These are phyloP conservation scores for pig (Sus scrofa) DNA, from an alignment of 2,113 vertebrate species.

Conservation along the genomic window DNA sequence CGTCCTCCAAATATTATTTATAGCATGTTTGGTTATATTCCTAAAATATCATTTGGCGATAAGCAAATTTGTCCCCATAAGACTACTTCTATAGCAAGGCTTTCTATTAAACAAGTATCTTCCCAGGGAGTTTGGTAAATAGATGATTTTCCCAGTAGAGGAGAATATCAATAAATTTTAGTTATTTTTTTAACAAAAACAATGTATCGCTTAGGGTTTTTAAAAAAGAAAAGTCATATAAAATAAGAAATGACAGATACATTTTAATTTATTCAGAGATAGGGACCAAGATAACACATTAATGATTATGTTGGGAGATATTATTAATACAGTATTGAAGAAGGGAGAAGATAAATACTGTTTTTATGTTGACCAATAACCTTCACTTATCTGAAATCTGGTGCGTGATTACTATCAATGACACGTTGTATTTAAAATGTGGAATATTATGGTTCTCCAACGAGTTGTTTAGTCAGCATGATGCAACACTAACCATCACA, in stretches of 20 bases:
- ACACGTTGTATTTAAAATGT: not conserved
- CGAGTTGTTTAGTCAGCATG: slow-evolving; percentile 3
- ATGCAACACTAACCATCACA: not conserved
- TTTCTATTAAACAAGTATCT: not conserved
- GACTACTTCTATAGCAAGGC: not conserved
- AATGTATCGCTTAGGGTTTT: not conserved
- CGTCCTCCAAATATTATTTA: not conserved
- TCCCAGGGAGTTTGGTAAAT: not conserved
- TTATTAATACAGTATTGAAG: not conserved
- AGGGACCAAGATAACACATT: not conserved
- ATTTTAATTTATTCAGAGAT: not conserved
- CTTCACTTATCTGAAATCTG: not conserved
- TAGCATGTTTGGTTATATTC: not conserved
- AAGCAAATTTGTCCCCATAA: not conserved
- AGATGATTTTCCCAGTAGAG: not conserved
- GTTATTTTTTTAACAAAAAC: not conserved
- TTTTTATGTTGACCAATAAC: not conserved
- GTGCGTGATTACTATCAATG: not conserved
- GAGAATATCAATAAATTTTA: not conserved
- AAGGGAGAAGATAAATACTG: not conserved
- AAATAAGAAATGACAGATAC: not conserved
- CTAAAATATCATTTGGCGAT: not conserved
- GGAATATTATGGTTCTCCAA: not conserved
- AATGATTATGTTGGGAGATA: not conserved
- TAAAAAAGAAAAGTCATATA: not conserved